Conservation (phyloP, 2,797 vertebrate species). For the Champsocephalus gunnari region DNA sequence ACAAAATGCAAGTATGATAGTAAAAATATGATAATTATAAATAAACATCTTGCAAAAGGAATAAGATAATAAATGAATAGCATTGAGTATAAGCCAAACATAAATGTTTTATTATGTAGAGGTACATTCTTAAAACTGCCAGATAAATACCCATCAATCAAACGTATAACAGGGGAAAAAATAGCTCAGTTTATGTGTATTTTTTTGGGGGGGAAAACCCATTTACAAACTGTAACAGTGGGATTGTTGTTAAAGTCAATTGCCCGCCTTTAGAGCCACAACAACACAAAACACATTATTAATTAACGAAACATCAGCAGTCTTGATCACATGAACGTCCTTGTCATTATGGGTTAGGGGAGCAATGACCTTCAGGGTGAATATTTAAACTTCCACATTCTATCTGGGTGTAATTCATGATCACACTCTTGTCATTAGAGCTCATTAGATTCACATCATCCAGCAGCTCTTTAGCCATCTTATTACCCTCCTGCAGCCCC, state of each 20-base stretch:
- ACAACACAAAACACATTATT: conserved; percentile 9
- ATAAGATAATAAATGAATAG: no score
- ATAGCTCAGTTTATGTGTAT: not conserved
- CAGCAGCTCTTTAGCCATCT: conserved; percentile 32
- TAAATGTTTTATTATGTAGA: not conserved
- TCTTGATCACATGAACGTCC: not conserved
- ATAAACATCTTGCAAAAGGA: no score
- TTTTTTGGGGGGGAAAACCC: not conserved
- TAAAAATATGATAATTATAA: no score
- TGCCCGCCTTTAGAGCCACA: not conserved
- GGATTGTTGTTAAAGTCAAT: not conserved
- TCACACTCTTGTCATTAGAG: conserved; percentile 38
- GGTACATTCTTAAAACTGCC: conserved; percentile 2
- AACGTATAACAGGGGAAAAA: not conserved
- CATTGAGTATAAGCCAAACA: no score
- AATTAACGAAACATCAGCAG: conserved; percentile 16
- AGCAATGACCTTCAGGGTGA: conserved; percentile 26
- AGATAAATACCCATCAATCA: not conserved
- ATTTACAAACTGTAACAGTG: not conserved
- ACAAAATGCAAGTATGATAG: no score
- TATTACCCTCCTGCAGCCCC: conserved; percentile 31
- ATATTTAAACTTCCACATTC: conserved; percentile 35
- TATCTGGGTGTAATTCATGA: conserved; percentile 47
- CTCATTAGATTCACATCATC: conserved; percentile 50
- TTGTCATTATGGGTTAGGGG: not conserved